Evolutionary conservation across 2,797 vertebrate species (phyloP), one percentile per base, ranked within the genome.

Genomic region (Nannoperca obscura): DNA sequence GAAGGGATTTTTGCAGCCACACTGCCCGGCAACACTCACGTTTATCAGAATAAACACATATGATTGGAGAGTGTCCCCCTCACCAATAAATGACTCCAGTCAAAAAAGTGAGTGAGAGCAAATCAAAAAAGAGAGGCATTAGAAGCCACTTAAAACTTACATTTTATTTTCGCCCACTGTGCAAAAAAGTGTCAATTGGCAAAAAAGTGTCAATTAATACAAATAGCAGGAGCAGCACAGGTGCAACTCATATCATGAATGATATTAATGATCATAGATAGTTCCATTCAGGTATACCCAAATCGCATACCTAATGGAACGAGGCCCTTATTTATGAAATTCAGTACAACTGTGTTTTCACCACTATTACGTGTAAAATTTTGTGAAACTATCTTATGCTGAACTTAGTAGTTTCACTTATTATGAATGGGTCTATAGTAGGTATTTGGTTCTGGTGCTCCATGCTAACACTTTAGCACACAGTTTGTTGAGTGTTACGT

Each of bases 31-130:
- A 71, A 92, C 88, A 82, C 82, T 81, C 81, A 46, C 27, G 59
- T 79, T 78, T 76, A 55, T 85, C 71, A 80, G 73, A 83, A 80
- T 65, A 84, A 83, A 87, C 81, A 88, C 69, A 79, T 78, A 49
- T 83, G 81, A 88, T 81, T 85, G 86, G 40, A 57, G 19, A 47
- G 7, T 4, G 36, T 7, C 13, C 7, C 27, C 8, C 5, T 32
- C 30, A 73, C 81, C 64, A 85, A 83, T 74, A 58, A 61, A 80
- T 72, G 53, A 27, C 65, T 86, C 27, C 68, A 59, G 50, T 15
- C 27, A 15, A 20, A 46, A 75, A 58, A 19, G 11, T 20, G 27
- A 34, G 7, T 19, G 20, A 1, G 12, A 12, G 7, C 2, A 5
- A 42, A 34, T n/a, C 53, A 3, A 54, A 32, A 34, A 27, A 1